phyloP scores from a whole-genome alignment of 2,113 vertebrate genomes.

The Lagopus muta region DNA sequence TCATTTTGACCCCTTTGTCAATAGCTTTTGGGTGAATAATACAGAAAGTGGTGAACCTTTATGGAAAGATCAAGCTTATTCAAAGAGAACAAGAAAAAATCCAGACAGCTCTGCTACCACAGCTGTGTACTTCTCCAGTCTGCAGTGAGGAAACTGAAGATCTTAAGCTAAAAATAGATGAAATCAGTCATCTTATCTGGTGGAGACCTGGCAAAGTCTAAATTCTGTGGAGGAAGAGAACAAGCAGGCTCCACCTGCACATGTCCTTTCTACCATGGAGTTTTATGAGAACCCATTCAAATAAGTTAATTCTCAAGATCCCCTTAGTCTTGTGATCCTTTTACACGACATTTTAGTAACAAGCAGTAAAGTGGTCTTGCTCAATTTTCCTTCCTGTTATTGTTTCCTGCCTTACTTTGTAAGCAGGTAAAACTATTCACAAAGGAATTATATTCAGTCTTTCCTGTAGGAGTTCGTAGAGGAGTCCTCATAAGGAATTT shows the following conservation, averaged over 20 bases:
- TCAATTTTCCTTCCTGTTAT: conserved; percentile 59
- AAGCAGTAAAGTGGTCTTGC: conserved; percentile 31
- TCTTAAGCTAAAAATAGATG: not conserved
- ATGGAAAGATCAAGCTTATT: not conserved
- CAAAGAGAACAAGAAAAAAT: not conserved
- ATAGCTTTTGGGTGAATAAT: not conserved
- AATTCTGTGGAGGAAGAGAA: not conserved
- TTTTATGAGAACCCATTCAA: conserved; percentile 23
- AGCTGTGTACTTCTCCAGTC: not conserved
- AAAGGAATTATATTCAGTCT: conserved; percentile 6
- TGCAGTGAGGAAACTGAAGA: not conserved
- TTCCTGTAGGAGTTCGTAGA: conserved; percentile 25
- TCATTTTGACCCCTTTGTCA: not conserved
- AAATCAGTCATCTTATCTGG: not conserved
- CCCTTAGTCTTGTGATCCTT: conserved; percentile 1
- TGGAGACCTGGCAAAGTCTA: not conserved
- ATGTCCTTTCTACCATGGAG: not conserved
- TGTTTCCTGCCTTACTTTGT: conserved; percentile 53
- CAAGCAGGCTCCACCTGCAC: not conserved
- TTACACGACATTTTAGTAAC: not conserved
- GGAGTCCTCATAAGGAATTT: not conserved
- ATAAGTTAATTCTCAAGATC: conserved; percentile 31
- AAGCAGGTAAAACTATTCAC: conserved; percentile 2
- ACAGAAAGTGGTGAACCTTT: not conserved
- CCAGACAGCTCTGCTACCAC: not conserved